Percentiles rank a stretch among this genome's conserved stretches.
phyloP scores from a whole-genome alignment of 2,797 vertebrate species.

The Catostomus latipinnis region DNA sequence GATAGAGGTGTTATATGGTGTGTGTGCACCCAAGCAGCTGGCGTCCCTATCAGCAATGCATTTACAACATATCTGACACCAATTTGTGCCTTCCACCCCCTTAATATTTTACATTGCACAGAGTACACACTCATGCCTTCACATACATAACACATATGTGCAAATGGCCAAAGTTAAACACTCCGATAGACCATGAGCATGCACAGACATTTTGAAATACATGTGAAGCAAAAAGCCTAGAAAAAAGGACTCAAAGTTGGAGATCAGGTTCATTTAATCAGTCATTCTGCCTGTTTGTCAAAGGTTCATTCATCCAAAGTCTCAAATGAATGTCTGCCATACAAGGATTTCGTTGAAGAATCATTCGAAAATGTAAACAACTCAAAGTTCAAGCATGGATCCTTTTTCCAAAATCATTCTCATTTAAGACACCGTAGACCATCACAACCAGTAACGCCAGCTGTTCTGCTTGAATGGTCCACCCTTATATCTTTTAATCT shows the following conservation, averaged over 20 bases:
- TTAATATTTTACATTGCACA: neutral
- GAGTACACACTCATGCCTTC: neutral
- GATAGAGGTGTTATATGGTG: too few relatives aligned
- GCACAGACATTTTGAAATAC: neutral
- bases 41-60: conserved; percentile 56
- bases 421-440: neutral
- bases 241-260: too few relatives aligned
- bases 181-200: neutral
- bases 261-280: too few relatives aligned
- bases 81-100: conserved; percentile 44
- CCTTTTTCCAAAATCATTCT: conserved; percentile 22
- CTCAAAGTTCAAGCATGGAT: too few relatives aligned
- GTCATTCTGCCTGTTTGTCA: too few relatives aligned
- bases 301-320: too few relatives aligned
- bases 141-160: neutral
- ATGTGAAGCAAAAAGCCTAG: neutral
- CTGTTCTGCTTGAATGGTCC: conserved; percentile 33
- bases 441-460: neutral
- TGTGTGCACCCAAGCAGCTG: conserved; percentile 53
- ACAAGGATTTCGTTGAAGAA: too few relatives aligned
- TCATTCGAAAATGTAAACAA: too few relatives aligned
- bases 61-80: conserved; percentile 48
- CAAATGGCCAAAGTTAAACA: neutral
- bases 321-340: too few relatives aligned
- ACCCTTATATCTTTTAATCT: conserved; percentile 34